Percentiles rank a stretch among this genome's conserved stretches.
Evolutionary conservation across 2,113 vertebrate genomes (phyloP).

Genomic region (Rhynchopsitta pachyrhyncha): DNA sequence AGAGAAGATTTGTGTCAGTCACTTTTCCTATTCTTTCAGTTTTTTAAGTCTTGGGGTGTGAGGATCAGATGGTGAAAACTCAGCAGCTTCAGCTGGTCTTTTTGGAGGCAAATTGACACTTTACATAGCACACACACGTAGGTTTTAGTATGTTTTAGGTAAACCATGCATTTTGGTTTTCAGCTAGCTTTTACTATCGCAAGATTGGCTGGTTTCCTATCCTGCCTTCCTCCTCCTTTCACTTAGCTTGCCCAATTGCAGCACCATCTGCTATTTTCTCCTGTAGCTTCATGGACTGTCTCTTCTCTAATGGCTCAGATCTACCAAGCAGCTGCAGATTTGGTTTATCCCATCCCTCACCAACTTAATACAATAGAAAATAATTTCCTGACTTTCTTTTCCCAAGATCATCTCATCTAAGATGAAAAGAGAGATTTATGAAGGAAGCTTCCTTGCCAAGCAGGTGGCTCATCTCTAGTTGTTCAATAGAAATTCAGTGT

Average conservation of each 20-base stretch:
- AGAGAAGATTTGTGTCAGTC: not conserved
- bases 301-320: not conserved
- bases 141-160: not conserved
- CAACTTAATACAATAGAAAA: not conserved
- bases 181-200: not conserved
- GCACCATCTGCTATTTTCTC: not conserved
- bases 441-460: not conserved
- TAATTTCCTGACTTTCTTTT: not conserved
- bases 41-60: fast-evolving
- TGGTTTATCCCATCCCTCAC: not conserved
- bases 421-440: not conserved
- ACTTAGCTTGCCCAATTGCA: not conserved
- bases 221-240: not conserved
- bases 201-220: not conserved
- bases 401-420: not conserved
- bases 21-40: fast-evolving
- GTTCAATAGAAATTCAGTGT: not conserved
- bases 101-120: not conserved
- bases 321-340: not conserved
- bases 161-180: not conserved
- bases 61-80: not conserved
- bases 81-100: not conserved
- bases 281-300: not conserved
- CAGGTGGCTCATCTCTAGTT: not conserved
- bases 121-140: not conserved